A percentile compares a stretch with the other conserved stretches of the same genome.
Conservation (phyloP, 2,888 invertebrate genomes). For the Andrena marginata region DNA sequence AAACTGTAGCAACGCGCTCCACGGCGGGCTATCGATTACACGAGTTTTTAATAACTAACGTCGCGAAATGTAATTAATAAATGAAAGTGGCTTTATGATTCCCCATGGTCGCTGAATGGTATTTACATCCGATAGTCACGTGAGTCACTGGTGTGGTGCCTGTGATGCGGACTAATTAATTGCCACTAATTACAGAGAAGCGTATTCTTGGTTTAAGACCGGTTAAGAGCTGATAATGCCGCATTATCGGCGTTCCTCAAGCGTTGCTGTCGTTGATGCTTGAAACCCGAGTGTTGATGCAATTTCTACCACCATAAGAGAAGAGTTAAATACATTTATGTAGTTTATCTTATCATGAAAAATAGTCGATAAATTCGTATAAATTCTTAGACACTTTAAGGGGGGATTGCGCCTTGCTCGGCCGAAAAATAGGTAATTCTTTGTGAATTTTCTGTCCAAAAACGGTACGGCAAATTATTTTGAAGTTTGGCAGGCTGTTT, state of each 20-base stretch:
- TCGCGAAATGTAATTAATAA: slow-evolving; percentile 52
- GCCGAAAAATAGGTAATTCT: too few species aligned
- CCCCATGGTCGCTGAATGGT: slow-evolving; percentile 47
- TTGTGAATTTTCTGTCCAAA: too few species aligned
- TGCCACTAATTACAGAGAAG: slow-evolving; percentile 56
- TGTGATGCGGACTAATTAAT: slow-evolving; percentile 54
- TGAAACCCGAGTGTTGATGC: background rate
- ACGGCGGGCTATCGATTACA: slow-evolving; percentile 22
- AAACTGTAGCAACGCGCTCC: background rate
- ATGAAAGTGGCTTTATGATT: slow-evolving; percentile 53
- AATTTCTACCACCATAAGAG: background rate
- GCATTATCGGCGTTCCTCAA: slow-evolving; percentile 39
- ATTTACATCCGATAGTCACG: slow-evolving; percentile 63
- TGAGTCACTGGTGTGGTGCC: slow-evolving; percentile 47
- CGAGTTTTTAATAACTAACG: slow-evolving; percentile 48
- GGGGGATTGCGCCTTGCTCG: too few species aligned
- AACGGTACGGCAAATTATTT: too few species aligned
- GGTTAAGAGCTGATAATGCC: slow-evolving; percentile 45
- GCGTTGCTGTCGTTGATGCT: slow-evolving; percentile 25
- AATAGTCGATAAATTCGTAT: background rate
- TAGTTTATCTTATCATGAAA: background rate
- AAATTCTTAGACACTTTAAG: background rate
- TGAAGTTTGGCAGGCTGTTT: too few species aligned
- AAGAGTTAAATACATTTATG: background rate
- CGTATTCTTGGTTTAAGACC: slow-evolving; percentile 35